Base-by-base conservation (phyloP, 2,113 vertebrate species). In the Ceratotherium simum region DNA sequence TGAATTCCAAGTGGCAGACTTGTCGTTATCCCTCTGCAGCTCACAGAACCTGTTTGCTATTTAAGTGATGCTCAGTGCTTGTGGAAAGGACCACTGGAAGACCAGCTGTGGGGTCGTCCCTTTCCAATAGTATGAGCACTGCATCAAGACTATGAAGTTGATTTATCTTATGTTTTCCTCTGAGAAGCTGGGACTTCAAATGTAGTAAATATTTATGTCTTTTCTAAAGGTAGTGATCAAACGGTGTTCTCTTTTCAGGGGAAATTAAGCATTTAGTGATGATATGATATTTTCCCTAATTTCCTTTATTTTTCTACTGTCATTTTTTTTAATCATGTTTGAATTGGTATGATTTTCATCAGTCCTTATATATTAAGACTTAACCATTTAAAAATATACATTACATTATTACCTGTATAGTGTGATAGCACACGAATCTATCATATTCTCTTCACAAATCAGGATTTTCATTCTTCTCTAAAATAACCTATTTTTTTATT, bases 31-130 rank as follows among this genome's bases (percentile, higher is more conserved):
- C 48, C n/a, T 48, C 54, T 10, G 21, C 29, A 11, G 18, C 75
- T 39, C 56, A 12, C 1, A 42, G 14, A 20, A 3, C 42, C 0
- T 21, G 8, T 29, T 48, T 12, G 29, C 42, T n/a, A 0, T 1
- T 7, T 72, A 54, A 29, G 23, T 14, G 0, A 2, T 7, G 2
- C 56, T 73, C 70, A 5, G 0, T 42, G n/a, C 12, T 60, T 21
- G 20, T 14, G 27, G 20, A n/a, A 17, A 4, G 21, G 60, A 6
- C 0, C 65, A 14, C 0, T 54, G 6, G 14, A 62, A 42, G 8
- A 4, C 65, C 1, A 1, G 3, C 0, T 7, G 6, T 10, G 2
- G 8, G 10, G 0, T 2, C 51, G 21, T 48, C 54, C 10, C 11
- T 39, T n/a, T 70, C 81, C 17, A 5, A 48, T 36, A 58, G 20